phyloP scores from a whole-genome alignment of 30 jellyfish, hydroid and myxozoan genomes.

The Haliclystus octoradiatus region DNA sequence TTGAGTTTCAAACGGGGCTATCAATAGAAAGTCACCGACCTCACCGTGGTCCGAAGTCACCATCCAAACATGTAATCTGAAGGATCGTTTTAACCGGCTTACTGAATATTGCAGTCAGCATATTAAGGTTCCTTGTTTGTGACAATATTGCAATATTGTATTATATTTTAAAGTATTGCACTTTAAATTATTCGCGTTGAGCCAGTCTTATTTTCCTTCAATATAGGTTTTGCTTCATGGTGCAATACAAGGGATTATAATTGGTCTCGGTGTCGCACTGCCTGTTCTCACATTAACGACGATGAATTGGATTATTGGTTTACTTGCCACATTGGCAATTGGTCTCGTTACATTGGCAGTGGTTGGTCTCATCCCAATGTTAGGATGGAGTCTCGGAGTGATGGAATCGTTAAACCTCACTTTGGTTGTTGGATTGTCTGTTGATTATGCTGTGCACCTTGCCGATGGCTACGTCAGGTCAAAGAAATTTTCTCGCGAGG shows the following conservation, averaged over 20 bases:
- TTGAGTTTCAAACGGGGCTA: too few relatives aligned
- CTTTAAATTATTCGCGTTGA: too few relatives aligned
- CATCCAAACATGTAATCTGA: too few relatives aligned
- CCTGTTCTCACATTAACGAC: slow-evolving; percentile 91
- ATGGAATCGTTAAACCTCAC: slow-evolving; percentile 90
- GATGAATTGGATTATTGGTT: slow-evolving; percentile 88
- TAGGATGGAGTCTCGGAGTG: slow-evolving; percentile 95
- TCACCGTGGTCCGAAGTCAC: too few relatives aligned
- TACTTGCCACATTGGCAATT: slow-evolving; percentile 76
- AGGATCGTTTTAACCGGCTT: too few relatives aligned
- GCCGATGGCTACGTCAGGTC: slow-evolving; percentile 97
- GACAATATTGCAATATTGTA: too few relatives aligned
- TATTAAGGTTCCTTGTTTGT: too few relatives aligned
- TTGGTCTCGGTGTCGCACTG: slow-evolving; percentile 73
- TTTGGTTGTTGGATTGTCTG: slow-evolving; percentile 92
- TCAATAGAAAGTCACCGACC: too few relatives aligned
- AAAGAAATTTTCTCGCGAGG: slow-evolving; percentile 46
- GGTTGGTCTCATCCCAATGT: slow-evolving; percentile 85
- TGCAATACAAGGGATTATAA: slow-evolving; percentile 80
- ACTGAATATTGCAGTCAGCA: too few relatives aligned
- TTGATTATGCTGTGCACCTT: slow-evolving; percentile 86
- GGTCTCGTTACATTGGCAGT: slow-evolving; percentile 81
- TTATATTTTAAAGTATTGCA: too few relatives aligned
- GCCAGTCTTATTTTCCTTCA: too few relatives aligned
- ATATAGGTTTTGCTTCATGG: slow-evolving; percentile 76